These are phyloP conservation scores for Perizoma affinitatum DNA, from an alignment of 2,888 invertebrate genomes.

Conservation along the genomic window DNA sequence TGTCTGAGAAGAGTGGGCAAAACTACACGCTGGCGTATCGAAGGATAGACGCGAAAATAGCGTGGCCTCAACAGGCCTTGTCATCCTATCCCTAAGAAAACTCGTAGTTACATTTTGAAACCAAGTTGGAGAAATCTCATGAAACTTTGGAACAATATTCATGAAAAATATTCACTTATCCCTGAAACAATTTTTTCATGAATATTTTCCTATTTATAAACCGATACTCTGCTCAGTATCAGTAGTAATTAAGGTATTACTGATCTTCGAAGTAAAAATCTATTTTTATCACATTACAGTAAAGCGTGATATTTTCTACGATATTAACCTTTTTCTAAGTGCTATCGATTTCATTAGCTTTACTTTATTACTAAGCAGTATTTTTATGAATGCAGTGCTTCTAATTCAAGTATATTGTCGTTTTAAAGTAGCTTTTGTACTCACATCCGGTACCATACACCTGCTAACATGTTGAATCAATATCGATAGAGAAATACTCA, in stretches of 20 bases:
- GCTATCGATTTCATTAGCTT: slow-evolving; percentile 60
- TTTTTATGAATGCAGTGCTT: slow-evolving; percentile 65
- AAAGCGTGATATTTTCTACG: slow-evolving; percentile 79
- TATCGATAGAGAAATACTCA: no score
- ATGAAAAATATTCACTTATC: slow-evolving; percentile 20
- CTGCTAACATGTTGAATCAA: slow-evolving; percentile 21
- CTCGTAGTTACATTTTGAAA: slow-evolving; percentile 4
- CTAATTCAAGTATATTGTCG: slow-evolving; percentile 56
- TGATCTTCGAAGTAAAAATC: slow-evolving; percentile 49
- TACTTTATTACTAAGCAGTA: slow-evolving; percentile 62
- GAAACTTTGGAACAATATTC: slow-evolving; percentile 11
- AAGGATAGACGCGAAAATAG: slow-evolving; percentile 97
- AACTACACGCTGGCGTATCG: slow-evolving; percentile 97
- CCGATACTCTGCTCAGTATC: slow-evolving; percentile 54
- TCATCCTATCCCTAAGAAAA: slow-evolving; percentile 68
- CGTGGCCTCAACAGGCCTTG: slow-evolving; percentile 91
- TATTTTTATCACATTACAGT: slow-evolving; percentile 72
- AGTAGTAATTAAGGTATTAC: slow-evolving; percentile 42
- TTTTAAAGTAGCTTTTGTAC: slow-evolving; percentile 79
- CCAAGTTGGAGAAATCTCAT: slow-evolving; percentile 26
- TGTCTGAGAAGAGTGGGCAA: slow-evolving; percentile 88
- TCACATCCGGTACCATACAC: slow-evolving; percentile 41
- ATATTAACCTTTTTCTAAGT: slow-evolving; percentile 62
- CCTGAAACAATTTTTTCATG: slow-evolving; percentile 16
- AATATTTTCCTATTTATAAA: slow-evolving; percentile 24